These are phyloP conservation scores for Hippoglossus stenolepis DNA, from an alignment of 2,113 vertebrate species.

Conservation along the genomic window DNA sequence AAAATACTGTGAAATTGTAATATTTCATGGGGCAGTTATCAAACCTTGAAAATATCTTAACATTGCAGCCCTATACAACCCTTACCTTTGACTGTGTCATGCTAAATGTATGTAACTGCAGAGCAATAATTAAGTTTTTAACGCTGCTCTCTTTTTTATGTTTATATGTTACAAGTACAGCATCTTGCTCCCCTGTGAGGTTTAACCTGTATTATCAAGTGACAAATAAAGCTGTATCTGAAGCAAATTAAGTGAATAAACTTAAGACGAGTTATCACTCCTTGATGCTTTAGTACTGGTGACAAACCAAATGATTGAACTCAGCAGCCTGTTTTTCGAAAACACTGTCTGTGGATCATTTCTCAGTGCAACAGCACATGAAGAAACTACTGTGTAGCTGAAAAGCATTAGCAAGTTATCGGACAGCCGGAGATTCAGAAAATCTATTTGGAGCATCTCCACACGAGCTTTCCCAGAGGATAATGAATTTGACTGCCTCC, in stretches of 20 bases:
- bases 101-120: background rate
- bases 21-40: background rate
- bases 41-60: background rate
- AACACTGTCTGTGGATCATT: background rate
- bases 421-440: conserved; percentile 62
- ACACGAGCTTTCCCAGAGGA: conserved; percentile 57
- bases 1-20: background rate
- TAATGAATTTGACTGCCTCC: conserved; percentile 65
- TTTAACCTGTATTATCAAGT: no score
- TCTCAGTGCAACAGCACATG: conserved; percentile 43
- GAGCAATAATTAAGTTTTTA: background rate
- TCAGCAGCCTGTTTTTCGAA: background rate
- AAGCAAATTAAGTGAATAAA: background rate
- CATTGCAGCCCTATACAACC: background rate
- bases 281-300: background rate
- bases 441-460: conserved; percentile 73
- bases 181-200: no score
- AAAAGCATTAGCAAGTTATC: conserved; percentile 65
- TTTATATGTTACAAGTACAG: no score
- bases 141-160: no score
- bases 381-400: conserved; percentile 48
- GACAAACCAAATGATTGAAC: conserved; percentile 44
- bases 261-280: background rate
- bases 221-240: background rate
- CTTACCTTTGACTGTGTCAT: background rate